Evolutionary conservation across 1,140 invertebrate species (phyloP), one percentile per base, ranked within the genome.

Genomic region (Drosophila kepulauana): DNA sequence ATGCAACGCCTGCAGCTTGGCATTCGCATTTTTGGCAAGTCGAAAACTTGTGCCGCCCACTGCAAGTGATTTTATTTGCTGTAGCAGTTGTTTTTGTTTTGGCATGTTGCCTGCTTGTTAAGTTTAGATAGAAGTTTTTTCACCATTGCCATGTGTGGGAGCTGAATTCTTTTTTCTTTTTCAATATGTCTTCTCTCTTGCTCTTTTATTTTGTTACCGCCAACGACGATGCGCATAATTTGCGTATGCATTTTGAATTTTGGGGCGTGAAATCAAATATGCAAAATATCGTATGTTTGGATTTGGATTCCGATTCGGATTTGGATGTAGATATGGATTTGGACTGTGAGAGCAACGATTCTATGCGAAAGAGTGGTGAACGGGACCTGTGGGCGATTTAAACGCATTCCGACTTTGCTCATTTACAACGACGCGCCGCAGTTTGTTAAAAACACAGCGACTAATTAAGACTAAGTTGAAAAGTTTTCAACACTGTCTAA

Each of bases 201-300:
- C 72, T 49, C 35, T 68, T 56, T 70, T 33, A 48, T 25, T 61
- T 48, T 46, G 38, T 52, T 52, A 58, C 54, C 41, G 48, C 64
- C 57, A 58, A 81, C 68, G 66, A 81, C 80, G 85, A 84, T 88
- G 84, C 78, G 85, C 84, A 89, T 89, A 88, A 84, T 89, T 84
- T 84, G 84, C 85, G 80, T 89, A 70, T 89, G 85, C 70, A 89
- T 81, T 88, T 82, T 77, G 80, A 82, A 78, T 84, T 84, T 78
- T 62, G 73, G 80, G 84, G 84, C 84, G 84, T 88, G 70, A 78
- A 84, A 88, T 88, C 84, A 89, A 88, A 74, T 88, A 88, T 88
- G 85, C 85, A 81, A 78, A 87, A 82, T 87, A 79, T 87, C 58
- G 75, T 74, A 43, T 75, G 77, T 76, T 67, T 72, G 74, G 52